These are phyloP conservation scores for Plebejus melissa DNA, from an alignment of 2,888 invertebrate species.

Conservation along the genomic window DNA sequence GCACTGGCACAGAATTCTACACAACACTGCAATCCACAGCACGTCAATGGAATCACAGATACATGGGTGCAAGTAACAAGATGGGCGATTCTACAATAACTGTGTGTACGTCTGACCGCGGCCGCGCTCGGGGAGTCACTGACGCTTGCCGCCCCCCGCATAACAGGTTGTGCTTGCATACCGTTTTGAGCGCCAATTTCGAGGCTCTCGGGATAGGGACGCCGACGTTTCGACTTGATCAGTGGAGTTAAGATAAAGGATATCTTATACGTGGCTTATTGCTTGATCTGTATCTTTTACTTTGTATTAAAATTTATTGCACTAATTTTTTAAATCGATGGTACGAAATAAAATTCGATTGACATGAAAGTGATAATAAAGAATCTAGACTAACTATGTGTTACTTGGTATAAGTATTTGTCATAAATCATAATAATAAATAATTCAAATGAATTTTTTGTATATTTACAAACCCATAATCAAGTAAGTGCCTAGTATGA, in stretches of 20 bases:
- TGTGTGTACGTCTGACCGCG: constrained; percentile 52
- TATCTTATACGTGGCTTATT: constrained; percentile 31
- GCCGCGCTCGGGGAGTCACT: constrained; percentile 57
- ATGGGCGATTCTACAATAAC: constrained; percentile 31
- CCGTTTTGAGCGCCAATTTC: constrained; percentile 69
- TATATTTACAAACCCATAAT: neutral
- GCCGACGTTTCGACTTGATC: constrained; percentile 59
- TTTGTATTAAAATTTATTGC: constrained; percentile 20
- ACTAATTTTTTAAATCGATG: neutral
- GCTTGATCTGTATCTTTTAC: constrained; percentile 23
- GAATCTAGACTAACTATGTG: neutral
- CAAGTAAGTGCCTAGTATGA: no score
- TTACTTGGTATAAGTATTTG: no score
- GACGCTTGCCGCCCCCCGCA: constrained; percentile 46
- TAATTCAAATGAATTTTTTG: neutral
- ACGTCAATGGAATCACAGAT: constrained; percentile 34
- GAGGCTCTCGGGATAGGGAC: constrained; percentile 56
- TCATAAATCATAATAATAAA: no score
- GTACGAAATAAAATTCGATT: neutral
- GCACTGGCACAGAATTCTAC: constrained; percentile 43
- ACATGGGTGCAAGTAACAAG: constrained; percentile 45
- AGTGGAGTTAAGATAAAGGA: constrained; percentile 53
- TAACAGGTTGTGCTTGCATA: constrained; percentile 73
- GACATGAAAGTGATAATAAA: neutral
- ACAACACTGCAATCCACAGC: constrained; percentile 71